phyloP scores from a whole-genome alignment of 1,140 invertebrate genomes.

The Danaus plexippus region DNA sequence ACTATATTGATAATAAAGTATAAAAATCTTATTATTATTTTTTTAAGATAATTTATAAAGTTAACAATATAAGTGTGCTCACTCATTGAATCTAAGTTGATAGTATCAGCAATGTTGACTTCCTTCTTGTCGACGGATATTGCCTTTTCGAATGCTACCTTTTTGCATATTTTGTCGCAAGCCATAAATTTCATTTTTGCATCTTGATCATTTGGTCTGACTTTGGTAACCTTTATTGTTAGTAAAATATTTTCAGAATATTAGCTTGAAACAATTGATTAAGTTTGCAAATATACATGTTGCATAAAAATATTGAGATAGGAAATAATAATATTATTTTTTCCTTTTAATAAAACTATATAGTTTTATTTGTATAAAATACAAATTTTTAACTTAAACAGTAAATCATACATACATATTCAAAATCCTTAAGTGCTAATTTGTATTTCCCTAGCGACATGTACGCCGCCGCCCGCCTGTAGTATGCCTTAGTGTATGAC shows the following conservation, averaged over 20 bases:
- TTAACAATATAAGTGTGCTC: constrained; percentile 53
- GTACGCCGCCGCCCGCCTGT: constrained; percentile 94
- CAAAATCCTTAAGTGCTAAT: constrained; percentile 95
- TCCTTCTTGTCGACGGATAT: constrained; percentile 93
- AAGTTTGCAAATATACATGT: too few species aligned
- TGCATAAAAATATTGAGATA: too few species aligned
- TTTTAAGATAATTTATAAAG: not conserved
- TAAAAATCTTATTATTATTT: too few species aligned
- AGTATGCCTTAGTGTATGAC: constrained; percentile 94
- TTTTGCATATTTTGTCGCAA: constrained; percentile 96
- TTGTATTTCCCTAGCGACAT: constrained; percentile 99
- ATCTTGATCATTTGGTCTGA: constrained; percentile 93
- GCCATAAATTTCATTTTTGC: constrained; percentile 94
- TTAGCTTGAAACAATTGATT: too few species aligned
- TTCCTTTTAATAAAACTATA: constrained; percentile 17
- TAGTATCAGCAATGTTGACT: constrained; percentile 87
- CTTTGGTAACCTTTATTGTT: constrained; percentile 82
- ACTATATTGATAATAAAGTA: too few species aligned
- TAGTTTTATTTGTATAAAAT: constrained; percentile 5
- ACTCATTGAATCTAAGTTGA: constrained; percentile 94
- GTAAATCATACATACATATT: constrained; percentile 80
- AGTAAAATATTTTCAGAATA: too few species aligned
- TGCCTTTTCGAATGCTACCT: constrained; percentile 96
- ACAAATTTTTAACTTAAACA: too few species aligned
- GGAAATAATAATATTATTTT: too few species aligned